phyloP scores from a whole-genome alignment of 2,888 invertebrate species.

The Axea sp. region DNA sequence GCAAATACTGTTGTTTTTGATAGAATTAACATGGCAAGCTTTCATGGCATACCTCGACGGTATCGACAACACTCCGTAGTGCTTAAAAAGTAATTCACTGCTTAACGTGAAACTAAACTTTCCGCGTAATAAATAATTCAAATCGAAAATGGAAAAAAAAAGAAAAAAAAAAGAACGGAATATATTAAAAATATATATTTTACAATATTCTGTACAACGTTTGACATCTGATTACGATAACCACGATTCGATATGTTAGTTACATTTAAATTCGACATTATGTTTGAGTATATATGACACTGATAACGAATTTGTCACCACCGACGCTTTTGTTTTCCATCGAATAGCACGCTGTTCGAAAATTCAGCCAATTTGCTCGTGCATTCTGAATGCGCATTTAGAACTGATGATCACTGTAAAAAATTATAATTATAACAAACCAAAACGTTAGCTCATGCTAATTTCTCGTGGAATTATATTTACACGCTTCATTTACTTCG shows the following conservation, averaged over 20 bases:
- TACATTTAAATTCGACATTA: conserved; percentile 40
- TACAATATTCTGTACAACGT: conserved; percentile 76
- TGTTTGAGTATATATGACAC: conserved; percentile 29
- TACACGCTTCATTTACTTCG: conserved; percentile 43
- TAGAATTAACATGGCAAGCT: conserved; percentile 74
- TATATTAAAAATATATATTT: conserved; percentile 74
- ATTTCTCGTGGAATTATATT: conserved; percentile 30
- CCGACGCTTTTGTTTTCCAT: conserved; percentile 1
- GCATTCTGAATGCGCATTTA: neutral
- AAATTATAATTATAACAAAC: too few species aligned
- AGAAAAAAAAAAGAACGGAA: conserved; percentile 24
- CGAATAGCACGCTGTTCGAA: neutral
- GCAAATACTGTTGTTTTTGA: conserved; percentile 57
- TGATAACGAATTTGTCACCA: conserved; percentile 20
- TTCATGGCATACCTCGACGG: conserved; percentile 74
- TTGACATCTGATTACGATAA: conserved; percentile 32
- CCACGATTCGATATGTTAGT: conserved; percentile 33
- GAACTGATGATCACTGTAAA: too few species aligned
- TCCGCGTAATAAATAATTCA: conserved; percentile 71
- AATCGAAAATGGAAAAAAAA: conserved; percentile 62
- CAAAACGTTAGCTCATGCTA: conserved; percentile 16
- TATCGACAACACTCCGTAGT: conserved; percentile 54
- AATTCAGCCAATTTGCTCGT: neutral
- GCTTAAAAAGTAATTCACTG: conserved; percentile 40
- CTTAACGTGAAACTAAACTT: conserved; percentile 39